Evolutionary conservation across 1,140 invertebrate species (phyloP).

Genomic region (Hycleus cichorii): DNA sequence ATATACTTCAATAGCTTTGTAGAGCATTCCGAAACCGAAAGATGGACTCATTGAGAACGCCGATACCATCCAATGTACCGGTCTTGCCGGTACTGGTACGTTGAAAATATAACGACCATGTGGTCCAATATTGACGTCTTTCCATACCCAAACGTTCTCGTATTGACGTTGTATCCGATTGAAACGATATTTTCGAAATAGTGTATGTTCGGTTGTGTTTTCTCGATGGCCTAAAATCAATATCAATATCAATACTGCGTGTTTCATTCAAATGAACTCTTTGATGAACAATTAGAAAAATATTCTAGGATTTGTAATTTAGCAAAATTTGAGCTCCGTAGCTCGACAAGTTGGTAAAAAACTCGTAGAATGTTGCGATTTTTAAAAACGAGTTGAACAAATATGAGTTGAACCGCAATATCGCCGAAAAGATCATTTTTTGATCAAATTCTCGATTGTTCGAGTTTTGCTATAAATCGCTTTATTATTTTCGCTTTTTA

Average conservation of each 20-base stretch:
- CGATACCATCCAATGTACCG: constrained; percentile 88
- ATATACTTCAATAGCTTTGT: constrained; percentile 60
- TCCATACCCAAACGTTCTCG: constrained; percentile 92
- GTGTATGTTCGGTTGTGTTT: constrained; percentile 56
- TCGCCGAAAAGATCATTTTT: too few relatives aligned
- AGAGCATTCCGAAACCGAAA: constrained; percentile 79
- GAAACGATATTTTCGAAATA: constrained; percentile 75
- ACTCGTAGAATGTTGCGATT: too few relatives aligned
- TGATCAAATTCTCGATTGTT: too few relatives aligned
- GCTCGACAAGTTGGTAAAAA: too few relatives aligned
- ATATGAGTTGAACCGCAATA: too few relatives aligned
- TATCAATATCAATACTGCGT: background rate
- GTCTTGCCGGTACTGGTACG: constrained; percentile 73
- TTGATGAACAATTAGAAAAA: too few relatives aligned
- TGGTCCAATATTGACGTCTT: constrained; percentile 88
- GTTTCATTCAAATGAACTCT: background rate
- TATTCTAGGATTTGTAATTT: too few relatives aligned
- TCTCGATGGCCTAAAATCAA: constrained; percentile 43
- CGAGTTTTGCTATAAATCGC: too few relatives aligned
- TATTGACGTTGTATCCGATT: constrained; percentile 83
- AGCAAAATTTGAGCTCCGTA: too few relatives aligned
- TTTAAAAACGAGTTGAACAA: too few relatives aligned
- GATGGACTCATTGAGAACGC: constrained; percentile 83
- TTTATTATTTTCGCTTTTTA: too few relatives aligned
- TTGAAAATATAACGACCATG: constrained; percentile 82